Base-by-base conservation (phyloP, 2,113 vertebrate species). In the Parus major region DNA sequence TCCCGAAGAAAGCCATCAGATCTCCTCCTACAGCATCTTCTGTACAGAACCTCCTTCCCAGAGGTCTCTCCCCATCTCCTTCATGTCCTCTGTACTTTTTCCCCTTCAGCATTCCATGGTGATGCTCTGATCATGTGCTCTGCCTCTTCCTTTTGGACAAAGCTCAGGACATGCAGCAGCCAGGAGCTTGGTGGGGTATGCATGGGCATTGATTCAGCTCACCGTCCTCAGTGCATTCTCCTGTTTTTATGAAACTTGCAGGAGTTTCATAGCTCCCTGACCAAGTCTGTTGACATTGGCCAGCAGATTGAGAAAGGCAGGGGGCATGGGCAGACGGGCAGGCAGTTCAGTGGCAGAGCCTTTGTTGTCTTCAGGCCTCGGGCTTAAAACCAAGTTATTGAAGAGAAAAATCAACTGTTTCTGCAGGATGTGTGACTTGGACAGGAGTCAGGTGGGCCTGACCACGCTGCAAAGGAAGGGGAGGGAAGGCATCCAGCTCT, bases 391-490 rank as follows among this genome's bases (percentile, higher is more conserved):
- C 29, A 50, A 46, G 83, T 66, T 61, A 83, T 65, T 24, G 39
- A 66, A 88, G 82, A 83, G 59, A 56, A 77, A 91, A 90, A 61
- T 72, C 42, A 44, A 13, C 82, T 2, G 2, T 90, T 93, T 96
- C 85, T 60, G 13, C 36, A 63, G 82, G 59, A 93, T 71, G 52
- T 88, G 72, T 93, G 87, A 78, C 47, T 96, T 77, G 90, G 85
- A 75, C 60, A 71, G 68, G 71, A 83, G 50, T 86, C 68, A 84
- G 90, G 79, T 90, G 68, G 59, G 44, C 35, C 69, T 4, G 5
- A 31, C 39, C 55, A 16, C 3, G 35, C 66, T 5, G 9, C 0
- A 1, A 61, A 50, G 41, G 65, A 64, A 86, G 57, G 53, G 61
- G 72, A 92, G 63, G 70, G 70, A 95, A 85, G 35, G 84, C 82